These are phyloP conservation scores for Smittia sp. DNA, from an alignment of 2,888 invertebrate species.

Conservation along the genomic window DNA sequence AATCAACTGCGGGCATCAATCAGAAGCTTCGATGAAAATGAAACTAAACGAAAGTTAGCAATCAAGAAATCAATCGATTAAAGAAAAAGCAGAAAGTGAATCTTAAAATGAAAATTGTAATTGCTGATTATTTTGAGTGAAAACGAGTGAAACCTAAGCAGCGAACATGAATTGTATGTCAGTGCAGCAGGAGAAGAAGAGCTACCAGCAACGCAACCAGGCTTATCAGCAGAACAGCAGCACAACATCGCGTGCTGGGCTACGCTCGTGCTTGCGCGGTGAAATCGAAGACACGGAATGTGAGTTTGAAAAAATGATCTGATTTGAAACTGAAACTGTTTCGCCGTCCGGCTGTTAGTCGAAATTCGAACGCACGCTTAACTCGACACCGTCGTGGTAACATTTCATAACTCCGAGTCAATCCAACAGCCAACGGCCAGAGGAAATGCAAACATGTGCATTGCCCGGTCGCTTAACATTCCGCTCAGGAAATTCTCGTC, in stretches of 20 bases:
- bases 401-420: constrained; percentile 20
- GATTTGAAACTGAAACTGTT: neutral
- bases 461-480: neutral
- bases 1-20: neutral
- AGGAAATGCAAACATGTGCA: constrained; percentile 30
- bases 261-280: constrained; percentile 38
- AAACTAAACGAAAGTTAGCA: neutral
- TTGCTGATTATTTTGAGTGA: neutral
- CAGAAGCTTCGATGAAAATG: neutral
- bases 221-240: constrained; percentile 28
- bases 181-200: constrained; percentile 37
- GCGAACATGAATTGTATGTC: constrained; percentile 41
- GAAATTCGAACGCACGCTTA: neutral
- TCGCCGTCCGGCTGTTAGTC: neutral
- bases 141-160: constrained; percentile 11
- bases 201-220: constrained; percentile 27
- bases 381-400: constrained; percentile 15
- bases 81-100: constrained; percentile 1
- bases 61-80: neutral
- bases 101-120: neutral
- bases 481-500: neutral
- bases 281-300: constrained; percentile 40
- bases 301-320: constrained; percentile 28
- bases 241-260: constrained; percentile 34
- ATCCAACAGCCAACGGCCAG: neutral